phyloP scores from a whole-genome alignment of 1,140 invertebrate species.

The Drosophila bipectinata region DNA sequence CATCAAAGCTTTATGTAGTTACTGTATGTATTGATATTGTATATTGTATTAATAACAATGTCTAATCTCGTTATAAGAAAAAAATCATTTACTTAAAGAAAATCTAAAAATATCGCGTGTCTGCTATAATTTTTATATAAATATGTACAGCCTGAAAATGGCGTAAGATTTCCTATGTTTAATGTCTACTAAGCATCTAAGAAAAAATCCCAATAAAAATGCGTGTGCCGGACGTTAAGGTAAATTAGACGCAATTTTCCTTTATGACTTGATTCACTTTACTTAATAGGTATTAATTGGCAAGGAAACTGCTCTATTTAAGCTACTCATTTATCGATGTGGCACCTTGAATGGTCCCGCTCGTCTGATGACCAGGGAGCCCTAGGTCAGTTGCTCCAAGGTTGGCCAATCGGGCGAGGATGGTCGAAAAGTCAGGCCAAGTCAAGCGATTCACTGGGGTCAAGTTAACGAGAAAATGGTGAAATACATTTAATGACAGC shows the following conservation, averaged over 20 bases:
- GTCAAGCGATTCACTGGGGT: conserved; percentile 40
- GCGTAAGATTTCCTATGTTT: background rate
- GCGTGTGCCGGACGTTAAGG: conserved; percentile 2
- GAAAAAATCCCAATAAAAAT: background rate
- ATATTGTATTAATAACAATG: too few relatives aligned
- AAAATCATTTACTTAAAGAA: background rate
- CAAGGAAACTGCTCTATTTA: conserved; percentile 51
- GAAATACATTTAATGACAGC: conserved; percentile 54
- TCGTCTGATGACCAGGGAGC: background rate
- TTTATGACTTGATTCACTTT: conserved; percentile 38
- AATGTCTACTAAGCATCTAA: background rate
- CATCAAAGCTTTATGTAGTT: too few relatives aligned
- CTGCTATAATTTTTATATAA: background rate
- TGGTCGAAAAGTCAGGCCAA: conserved; percentile 36
- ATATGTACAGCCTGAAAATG: background rate
- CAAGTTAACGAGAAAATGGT: conserved; percentile 57
- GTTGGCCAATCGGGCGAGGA: conserved; percentile 43
- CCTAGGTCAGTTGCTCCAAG: background rate
- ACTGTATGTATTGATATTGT: too few relatives aligned
- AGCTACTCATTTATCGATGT: conserved; percentile 25
- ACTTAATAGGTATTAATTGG: conserved; percentile 63
- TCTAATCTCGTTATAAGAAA: too few relatives aligned
- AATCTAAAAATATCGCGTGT: background rate
- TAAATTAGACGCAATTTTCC: conserved; percentile 4
- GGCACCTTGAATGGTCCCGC: conserved; percentile 12